Evolutionary conservation across 2,888 invertebrate species (phyloP), one percentile per base, ranked within the genome.

Genomic region (Augiades crinisus): DNA sequence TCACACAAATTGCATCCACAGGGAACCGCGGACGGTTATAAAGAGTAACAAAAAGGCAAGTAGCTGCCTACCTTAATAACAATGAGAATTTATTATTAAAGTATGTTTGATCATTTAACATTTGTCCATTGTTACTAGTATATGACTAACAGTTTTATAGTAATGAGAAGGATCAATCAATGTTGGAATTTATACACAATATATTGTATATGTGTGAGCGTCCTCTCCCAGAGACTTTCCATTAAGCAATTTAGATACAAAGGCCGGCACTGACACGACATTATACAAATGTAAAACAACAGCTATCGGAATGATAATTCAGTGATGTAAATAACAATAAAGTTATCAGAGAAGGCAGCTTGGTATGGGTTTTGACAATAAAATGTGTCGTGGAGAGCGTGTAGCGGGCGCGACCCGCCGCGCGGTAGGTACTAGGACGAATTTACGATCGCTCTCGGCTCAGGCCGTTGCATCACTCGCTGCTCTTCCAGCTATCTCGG

Each of bases 201-300:
- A 77, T 76, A 30, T 76, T 70, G 72, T 82, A 79, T 77, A 75
- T 63, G 65, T 75, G 72, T 72, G 70, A 68, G 68, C 70, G 71
- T 71, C 75, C 77, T 81, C 75, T 81, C 75, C 70, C 70, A 65
- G 64, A 72, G 72, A 75, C 80, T 87, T 85, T 86, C 84, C 89
- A 88, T 89, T 88, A 88, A 89, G 89, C 84, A 82, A 87, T 89
- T 88, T 86, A 88, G 89, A 89, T 88, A 88, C 85, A 74, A 68
- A 59, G 57, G 61, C 69, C 70, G 74, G 69, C 68, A 71, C 72
- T 71, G 77, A 83, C 82, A 83, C 74, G 76, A 74, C 74, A 76
- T 81, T 81, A 83, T 75, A 78, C 72, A 73, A 78, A 85, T 86
- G 86, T 88, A 87, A 87, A 82, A 87, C 88, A 88, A 84, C 75